Percentiles rank a stretch among this genome's conserved stretches.
phyloP scores from a whole-genome alignment of 1,140 invertebrate genomes.

The Bicyclus anynana region DNA sequence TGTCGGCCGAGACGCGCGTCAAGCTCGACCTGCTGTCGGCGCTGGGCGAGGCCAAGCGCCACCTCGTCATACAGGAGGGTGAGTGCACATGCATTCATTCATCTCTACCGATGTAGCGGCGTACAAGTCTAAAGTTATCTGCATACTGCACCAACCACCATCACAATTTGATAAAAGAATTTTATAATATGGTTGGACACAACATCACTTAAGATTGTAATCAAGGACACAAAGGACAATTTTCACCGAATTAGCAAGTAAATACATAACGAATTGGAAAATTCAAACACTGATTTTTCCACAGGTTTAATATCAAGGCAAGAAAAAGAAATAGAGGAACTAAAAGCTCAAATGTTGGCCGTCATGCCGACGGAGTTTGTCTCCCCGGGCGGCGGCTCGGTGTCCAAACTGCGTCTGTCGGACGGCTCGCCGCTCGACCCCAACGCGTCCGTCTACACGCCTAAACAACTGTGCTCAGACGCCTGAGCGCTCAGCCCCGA shows the following conservation, averaged over 20 bases:
- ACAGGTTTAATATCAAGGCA: slow-evolving; percentile 86
- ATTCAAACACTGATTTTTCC: too few relatives aligned
- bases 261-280: too few relatives aligned
- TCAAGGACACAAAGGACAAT: too few relatives aligned
- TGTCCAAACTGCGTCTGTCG: slow-evolving; percentile 80
- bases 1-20: slow-evolving; percentile 96
- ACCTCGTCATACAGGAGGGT: slow-evolving; percentile 95
- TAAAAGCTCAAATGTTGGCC: slow-evolving; percentile 95
- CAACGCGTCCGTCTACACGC: slow-evolving; percentile 94
- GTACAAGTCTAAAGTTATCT: too few relatives aligned
- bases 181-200: too few relatives aligned
- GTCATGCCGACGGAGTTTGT: slow-evolving; percentile 88
- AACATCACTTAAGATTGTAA: too few relatives aligned
- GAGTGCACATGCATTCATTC: slow-evolving; percentile 34
- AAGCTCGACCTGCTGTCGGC: slow-evolving; percentile 98
- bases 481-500: slow-evolving; percentile 31
- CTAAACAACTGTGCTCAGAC: slow-evolving; percentile 79
- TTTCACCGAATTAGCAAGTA: too few relatives aligned
- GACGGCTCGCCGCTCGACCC: slow-evolving; percentile 84
- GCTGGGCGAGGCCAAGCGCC: slow-evolving; percentile 94
- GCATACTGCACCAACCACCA: too few relatives aligned
- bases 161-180: too few relatives aligned
- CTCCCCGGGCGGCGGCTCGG: slow-evolving; percentile 59
- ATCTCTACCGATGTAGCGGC: too few relatives aligned
- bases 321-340: slow-evolving; percentile 93